Base-by-base conservation (phyloP, 2,888 invertebrate genomes). In the Drosophila melanosoma region DNA sequence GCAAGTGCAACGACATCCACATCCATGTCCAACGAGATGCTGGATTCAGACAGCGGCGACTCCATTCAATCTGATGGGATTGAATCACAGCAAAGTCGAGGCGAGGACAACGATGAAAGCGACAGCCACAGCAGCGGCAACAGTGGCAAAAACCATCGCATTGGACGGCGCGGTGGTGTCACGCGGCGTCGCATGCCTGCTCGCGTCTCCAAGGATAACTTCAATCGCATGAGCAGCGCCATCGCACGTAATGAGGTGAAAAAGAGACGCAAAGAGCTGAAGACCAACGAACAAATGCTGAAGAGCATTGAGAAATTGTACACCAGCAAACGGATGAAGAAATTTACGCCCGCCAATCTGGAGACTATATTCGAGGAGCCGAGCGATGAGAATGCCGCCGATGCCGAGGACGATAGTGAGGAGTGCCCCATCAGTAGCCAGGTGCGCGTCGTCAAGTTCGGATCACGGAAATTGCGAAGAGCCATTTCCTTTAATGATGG, bases 281-380 rank as follows among this genome's bases (percentile, higher is more conserved):
- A 40, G 17, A 77, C 81, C 52, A 89, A 79, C 56, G 78, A 70
- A 7, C 81, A 74, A 45, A 82, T 84, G 20, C 79, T 92, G 0
- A 89, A 82, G 11, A 89, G 87, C 66, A 85, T 85, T 36, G 89
- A 85, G 35, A 92, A 92, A 74, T 76, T 92, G 6, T 92, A 92
- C 62, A 78, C 90, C 1, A 90, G 79, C 66, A 91, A 91, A 57
- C 90, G 89, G 4, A 64, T 92, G 26, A 90, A 84, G 3, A 92
- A 92, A 40, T 92, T 93, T 58, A 89, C 82, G 26, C 91, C 92
- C 4, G 72, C 92, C 4, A 91, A 84, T 63, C 68, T 92, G 26
- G 92, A 92, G 65, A 92, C 92, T 1, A 92, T 92, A 38, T 92
- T 91, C 51, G 92, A 92, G 65, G 92, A 92, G 68, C 87, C 91